Evolutionary conservation across 2,888 invertebrate species (phyloP), one percentile per base, ranked within the genome.

Genomic region (Platycheirus rosarum): DNA sequence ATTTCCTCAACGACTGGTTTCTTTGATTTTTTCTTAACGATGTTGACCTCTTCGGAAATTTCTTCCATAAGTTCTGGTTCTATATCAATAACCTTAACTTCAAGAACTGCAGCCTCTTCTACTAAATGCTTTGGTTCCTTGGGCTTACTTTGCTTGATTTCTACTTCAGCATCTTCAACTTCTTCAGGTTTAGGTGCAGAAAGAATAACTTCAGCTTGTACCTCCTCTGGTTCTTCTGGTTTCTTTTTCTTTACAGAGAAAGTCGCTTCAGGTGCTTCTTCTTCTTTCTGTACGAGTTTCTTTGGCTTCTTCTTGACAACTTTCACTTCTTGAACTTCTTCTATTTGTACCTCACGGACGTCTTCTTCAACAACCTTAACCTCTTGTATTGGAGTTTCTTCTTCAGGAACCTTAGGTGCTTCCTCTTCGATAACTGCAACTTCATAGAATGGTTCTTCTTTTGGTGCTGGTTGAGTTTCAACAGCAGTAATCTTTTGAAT

Each of bases 71-170:
- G 26, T 85, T 88, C 88, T 11, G 82, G 82, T 11, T 74, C 55
- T 2, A 80, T 66, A 37, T 88, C 88, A 44, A 88, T 86, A 2
- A 89, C 88, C 35, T 85, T 86, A 4, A 88, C 87, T 35, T 88
- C 86, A 8, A 86, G 86, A 49, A 88, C 86, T 23, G 87, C 86
- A 35, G 63, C 85, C 4, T 73, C 78, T n/a, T 77, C 77, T 16
- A 55, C 49, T 13, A 55, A 42, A 8, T 66, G 70, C 29, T 73
- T 77, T 42, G 66, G 71, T 18, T 82, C 55, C 2, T 16, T 42
- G 4, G 77, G 57, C 11, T 66, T 55, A 0, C 29, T 76, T 18
- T 76, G 66, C 16, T 77, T 82, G 0, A 82, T 18, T 68, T 82
- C 71, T 0, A 55, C 68, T 9, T 76, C 77, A 26, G 68, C 82